Evolutionary conservation across 2,888 invertebrate species (phyloP), one percentile per base, ranked within the genome.

Genomic region (Sesia apiformis): DNA sequence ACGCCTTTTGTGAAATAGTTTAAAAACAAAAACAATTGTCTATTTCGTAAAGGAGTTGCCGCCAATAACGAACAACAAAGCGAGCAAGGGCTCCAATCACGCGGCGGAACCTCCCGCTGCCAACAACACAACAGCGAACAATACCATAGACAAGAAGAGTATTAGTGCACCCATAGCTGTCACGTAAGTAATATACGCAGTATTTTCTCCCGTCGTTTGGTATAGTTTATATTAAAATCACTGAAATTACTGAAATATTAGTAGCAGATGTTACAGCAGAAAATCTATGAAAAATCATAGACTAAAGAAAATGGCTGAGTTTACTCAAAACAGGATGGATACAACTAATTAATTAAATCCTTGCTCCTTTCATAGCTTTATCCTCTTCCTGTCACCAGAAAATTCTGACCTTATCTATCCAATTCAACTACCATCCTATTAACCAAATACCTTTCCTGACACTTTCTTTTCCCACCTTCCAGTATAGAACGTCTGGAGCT

Each of bases 141-240:
- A 84, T 58, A 81, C 85, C 60, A 87, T 88, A 60, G 88, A 89
- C 66, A 89, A 90, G 76, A 90, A 88, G 64, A 84, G 67, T 51
- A 89, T 88, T 58, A 89, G 89, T 63, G 88, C 89, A 23, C 89
- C 89, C n/a, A 87, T 89, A 5, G 84, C 90, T 60, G 90, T 88
- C 65, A 90, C 90, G 90, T 89, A 55, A 82, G 87, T 83, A 23
- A 23, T 23, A 23, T 2, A 23, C 23, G 23, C 23, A 23, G 2
- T 23, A 23, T 23, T 23, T 23, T 1, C 23, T 23, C 23, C 23
- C 23, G 23, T 23, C 23, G 23, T 2, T 23, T 23, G 1, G 23
- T 23, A 23, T 23, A 23, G 23, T 23, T 23, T 23, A 23, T 23
- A 23, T 23, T 23, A 23, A 23, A 23, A 23, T 23, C 23, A 23